Evolutionary conservation across 2,888 invertebrate species (phyloP).

Genomic region (Leptinotarsa tumamoca): DNA sequence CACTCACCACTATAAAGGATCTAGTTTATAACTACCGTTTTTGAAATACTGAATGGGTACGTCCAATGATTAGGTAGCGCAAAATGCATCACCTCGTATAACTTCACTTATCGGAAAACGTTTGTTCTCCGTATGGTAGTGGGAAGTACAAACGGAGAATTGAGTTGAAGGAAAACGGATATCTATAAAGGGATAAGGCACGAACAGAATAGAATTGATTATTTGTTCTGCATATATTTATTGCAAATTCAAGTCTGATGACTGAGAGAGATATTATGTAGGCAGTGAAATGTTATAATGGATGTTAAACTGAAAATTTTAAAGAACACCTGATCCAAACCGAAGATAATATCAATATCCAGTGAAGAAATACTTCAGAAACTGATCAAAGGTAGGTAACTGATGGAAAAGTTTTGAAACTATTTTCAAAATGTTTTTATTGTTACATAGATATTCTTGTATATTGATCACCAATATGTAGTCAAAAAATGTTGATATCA

Average conservation of each 20-base stretch:
- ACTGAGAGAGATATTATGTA: not conserved
- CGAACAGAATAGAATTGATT: not conserved
- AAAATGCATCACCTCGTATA: slow-evolving; percentile 21
- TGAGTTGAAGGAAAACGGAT: slow-evolving; percentile 9
- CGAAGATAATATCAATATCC: too few relatives aligned
- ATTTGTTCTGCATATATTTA: slow-evolving; percentile 7
- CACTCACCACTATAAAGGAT: slow-evolving; percentile 42
- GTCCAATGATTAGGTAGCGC: slow-evolving; percentile 18
- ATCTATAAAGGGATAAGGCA: slow-evolving; percentile 10
- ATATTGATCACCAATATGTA: too few relatives aligned
- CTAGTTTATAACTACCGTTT: slow-evolving; percentile 37
- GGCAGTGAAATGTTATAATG: not conserved
- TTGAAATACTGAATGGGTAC: slow-evolving; percentile 19
- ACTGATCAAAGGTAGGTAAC: too few relatives aligned
- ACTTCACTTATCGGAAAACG: slow-evolving; percentile 14
- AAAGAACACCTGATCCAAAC: too few relatives aligned
- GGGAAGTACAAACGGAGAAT: not conserved
- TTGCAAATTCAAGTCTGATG: not conserved
- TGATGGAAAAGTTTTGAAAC: too few relatives aligned
- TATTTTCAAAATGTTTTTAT: too few relatives aligned
- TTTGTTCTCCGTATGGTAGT: slow-evolving; percentile 4
- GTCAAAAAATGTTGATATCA: too few relatives aligned
- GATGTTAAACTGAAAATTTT: too few relatives aligned
- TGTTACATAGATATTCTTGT: too few relatives aligned
- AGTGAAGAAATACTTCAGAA: too few relatives aligned